Evolutionary conservation across 2,113 vertebrate genomes (phyloP), one percentile per base, ranked within the genome.

Genomic region (Poecilia latipinna): DNA sequence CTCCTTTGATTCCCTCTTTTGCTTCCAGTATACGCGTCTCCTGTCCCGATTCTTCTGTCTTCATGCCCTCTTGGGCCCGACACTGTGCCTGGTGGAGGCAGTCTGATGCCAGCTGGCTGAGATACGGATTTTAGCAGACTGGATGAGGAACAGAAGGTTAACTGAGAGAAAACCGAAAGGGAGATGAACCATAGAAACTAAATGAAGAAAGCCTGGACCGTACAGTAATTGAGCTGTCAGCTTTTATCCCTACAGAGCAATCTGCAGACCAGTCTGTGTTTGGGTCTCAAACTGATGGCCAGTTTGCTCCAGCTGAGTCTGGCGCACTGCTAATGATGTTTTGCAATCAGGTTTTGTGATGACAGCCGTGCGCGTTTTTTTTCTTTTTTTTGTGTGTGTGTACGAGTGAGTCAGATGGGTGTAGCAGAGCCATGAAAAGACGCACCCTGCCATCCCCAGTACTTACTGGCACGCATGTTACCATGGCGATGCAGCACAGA

Each of bases 331-430:
- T 85, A 86, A 89, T 89, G 82, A 89, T 89, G 86, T 89, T 89
- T 86, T 82, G 80, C 84, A 89, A 86, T 86, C 80, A 76, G 79
- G 78, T 86, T 86, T 85, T 83, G 77, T 85, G 74, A 86, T 88
- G 86, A 85, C 88, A 83, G 84, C 75, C 17, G 39, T 87, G 80
- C 80, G 74, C 86, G 83, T 86, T 75, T 86, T 77, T 29, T 4
- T 32, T 32, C 12, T 37, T 37, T 35, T 37, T 28, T 28, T 28
- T 28, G 28, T 29, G 0, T 81, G 63, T 85, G 74, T 70, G 29
- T 32, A 10, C 4, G 71, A 74, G 84, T 90, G 90, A 93, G 85
- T 93, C 91, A 89, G 80, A 90, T 67, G 89, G 91, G 88, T 82
- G 88, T 86, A 90, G 68, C 72, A 72, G 69, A 84, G 85, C 82